Evolutionary conservation across 2,888 invertebrate genomes (phyloP).

Genomic region (Acronicta leporina): DNA sequence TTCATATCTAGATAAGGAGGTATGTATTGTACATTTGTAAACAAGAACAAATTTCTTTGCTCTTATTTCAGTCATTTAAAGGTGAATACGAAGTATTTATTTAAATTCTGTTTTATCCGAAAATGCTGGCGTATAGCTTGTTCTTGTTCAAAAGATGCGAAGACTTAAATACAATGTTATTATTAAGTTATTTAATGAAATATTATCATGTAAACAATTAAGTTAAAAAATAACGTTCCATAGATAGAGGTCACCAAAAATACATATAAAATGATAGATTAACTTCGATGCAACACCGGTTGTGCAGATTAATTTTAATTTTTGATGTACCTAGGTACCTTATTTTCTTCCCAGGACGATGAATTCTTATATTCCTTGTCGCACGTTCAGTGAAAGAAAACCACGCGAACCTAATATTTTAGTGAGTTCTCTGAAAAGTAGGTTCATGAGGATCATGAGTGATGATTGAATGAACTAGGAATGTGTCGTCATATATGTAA

Average conservation of each 20-base stretch:
- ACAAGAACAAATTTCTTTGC: constrained; percentile 4
- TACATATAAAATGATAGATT: too few species aligned
- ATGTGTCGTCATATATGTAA: constrained; percentile 27
- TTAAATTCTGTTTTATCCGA: constrained; percentile 33
- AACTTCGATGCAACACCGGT: constrained; percentile 3
- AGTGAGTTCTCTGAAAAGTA: neutral
- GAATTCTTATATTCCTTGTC: constrained; percentile 1
- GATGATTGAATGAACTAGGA: neutral
- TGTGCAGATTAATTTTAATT: constrained; percentile 40
- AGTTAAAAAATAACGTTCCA: too few species aligned
- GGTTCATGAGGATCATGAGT: neutral
- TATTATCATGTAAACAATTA: neutral
- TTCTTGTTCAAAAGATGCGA: constrained; percentile 19
- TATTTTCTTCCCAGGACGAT: neutral
- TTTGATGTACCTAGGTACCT: constrained; percentile 36
- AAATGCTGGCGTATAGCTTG: constrained; percentile 20
- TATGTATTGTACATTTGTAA: constrained; percentile 8
- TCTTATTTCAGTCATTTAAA: constrained; percentile 28
- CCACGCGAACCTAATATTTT: neutral
- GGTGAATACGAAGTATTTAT: constrained; percentile 27
- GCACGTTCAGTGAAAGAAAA: neutral
- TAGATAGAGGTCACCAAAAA: too few species aligned
- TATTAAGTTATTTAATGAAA: constrained; percentile 11
- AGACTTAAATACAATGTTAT: constrained; percentile 11
- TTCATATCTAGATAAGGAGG: constrained; percentile 9